These are phyloP conservation scores for Pocillopora verrucosa DNA, from an alignment of 64 coral and sea anemone genomes.

Conservation along the genomic window DNA sequence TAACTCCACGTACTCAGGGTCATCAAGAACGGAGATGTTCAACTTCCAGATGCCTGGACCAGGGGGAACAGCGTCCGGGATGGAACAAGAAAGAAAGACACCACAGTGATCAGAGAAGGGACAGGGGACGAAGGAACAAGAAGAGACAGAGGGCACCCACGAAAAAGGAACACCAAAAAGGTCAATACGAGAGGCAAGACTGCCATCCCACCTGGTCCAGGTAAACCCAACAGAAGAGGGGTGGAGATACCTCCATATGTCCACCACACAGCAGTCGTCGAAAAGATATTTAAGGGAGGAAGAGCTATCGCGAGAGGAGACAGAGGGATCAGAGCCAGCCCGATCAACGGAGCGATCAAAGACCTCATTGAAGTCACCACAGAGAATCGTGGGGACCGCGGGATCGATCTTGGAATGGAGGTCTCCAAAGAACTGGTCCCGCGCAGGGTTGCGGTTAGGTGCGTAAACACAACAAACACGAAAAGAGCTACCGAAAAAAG, in stretches of 20 bases:
- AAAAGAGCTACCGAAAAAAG: not conserved
- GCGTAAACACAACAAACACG: constrained; percentile 13
- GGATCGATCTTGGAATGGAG: not conserved
- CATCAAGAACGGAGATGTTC: not conserved
- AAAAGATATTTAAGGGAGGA: not conserved
- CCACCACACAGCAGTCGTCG: not conserved
- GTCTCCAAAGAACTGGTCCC: not conserved
- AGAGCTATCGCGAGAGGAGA: not conserved
- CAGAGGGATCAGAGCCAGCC: not conserved
- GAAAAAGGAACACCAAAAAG: not conserved
- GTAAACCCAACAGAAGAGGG: not conserved
- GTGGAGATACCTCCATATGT: not conserved
- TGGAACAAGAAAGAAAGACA: not conserved
- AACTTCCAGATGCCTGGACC: constrained; percentile 35
- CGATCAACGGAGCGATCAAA: not conserved
- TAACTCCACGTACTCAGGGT: not conserved
- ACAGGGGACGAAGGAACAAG: constrained; percentile 10
- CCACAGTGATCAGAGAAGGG: constrained; percentile 55
- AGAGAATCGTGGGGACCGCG: not conserved
- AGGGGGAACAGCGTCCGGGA: not conserved
- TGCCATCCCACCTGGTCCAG: not conserved
- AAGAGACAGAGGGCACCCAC: not conserved
- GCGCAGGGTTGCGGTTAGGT: not conserved
- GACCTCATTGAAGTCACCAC: not conserved
- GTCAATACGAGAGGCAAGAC: not conserved